Evolutionary conservation across 64 coral and sea anemone genomes (phyloP).

Genomic region (Actinia equina): DNA sequence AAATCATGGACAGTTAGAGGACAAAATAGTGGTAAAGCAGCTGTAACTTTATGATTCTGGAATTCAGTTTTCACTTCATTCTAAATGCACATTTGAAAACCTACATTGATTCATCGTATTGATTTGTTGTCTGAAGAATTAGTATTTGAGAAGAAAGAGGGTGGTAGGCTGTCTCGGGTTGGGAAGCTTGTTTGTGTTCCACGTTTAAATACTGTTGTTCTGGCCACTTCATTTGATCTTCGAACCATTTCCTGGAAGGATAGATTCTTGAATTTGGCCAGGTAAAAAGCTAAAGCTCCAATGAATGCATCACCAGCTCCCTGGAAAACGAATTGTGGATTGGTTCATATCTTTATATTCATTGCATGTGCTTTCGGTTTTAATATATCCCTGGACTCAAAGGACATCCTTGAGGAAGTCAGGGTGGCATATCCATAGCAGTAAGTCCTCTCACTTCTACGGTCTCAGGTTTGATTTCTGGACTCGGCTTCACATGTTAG

Average conservation of each 20-base stretch:
- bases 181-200: slow-evolving; percentile 97
- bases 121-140: slow-evolving; percentile 21
- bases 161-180: slow-evolving; percentile 39
- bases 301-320: slow-evolving; percentile 98
- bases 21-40: not conserved
- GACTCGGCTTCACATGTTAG: too few species aligned
- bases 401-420: too few species aligned
- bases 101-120: slow-evolving; percentile 20
- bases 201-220: slow-evolving; percentile 62
- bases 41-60: not conserved
- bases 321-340: slow-evolving; percentile 22
- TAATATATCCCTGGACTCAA: too few species aligned
- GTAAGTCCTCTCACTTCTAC: too few species aligned
- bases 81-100: slow-evolving; percentile 13
- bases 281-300: slow-evolving; percentile 93
- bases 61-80: slow-evolving; percentile 2
- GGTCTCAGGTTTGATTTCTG: too few species aligned
- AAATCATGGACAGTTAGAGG: not conserved
- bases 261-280: slow-evolving; percentile 94
- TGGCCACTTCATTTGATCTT: slow-evolving; percentile 88
- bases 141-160: slow-evolving; percentile 69
- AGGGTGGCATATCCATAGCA: too few species aligned
- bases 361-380: too few species aligned
- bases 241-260: slow-evolving; percentile 90
- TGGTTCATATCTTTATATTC: too few species aligned